Evolutionary conservation across 2,888 invertebrate genomes (phyloP).

Genomic region (Zaprionus obscuricornis): DNA sequence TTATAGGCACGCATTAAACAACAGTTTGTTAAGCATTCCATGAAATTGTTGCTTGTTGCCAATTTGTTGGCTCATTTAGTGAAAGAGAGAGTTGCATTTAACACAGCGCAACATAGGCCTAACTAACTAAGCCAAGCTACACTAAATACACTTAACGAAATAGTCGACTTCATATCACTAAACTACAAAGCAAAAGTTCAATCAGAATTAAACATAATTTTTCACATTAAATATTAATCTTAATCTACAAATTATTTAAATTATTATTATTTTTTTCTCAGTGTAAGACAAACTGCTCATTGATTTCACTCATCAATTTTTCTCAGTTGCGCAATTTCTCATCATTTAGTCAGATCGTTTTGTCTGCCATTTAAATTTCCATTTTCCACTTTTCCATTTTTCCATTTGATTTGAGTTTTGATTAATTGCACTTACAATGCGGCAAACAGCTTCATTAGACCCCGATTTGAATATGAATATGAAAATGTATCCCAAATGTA

Average conservation of each 20-base stretch:
- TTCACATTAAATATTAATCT: too few relatives aligned
- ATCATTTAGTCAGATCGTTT: slow-evolving; percentile 42
- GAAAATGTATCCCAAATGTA: slow-evolving; percentile 52
- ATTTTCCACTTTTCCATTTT: slow-evolving; percentile 53
- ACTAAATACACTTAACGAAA: slow-evolving; percentile 1
- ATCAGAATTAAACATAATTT: too few relatives aligned
- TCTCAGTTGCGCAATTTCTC: slow-evolving; percentile 19
- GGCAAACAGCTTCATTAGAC: slow-evolving; percentile 69
- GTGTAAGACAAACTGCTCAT: too few relatives aligned
- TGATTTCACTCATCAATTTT: slow-evolving; percentile 44
- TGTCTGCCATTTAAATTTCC: slow-evolving; percentile 73
- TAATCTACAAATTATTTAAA: too few relatives aligned
- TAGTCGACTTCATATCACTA: too few relatives aligned
- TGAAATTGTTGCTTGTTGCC: slow-evolving; percentile 66
- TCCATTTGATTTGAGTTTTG: slow-evolving; percentile 68
- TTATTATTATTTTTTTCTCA: too few relatives aligned
- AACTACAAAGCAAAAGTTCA: too few relatives aligned
- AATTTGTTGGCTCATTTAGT: slow-evolving; percentile 61
- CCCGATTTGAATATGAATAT: slow-evolving; percentile 11
- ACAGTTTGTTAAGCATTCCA: slow-evolving; percentile 64
- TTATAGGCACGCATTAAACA: slow-evolving; percentile 69
- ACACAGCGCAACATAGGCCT: background rate
- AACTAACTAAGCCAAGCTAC: slow-evolving; percentile 43
- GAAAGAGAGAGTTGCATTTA: slow-evolving; percentile 72
- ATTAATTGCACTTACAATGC: slow-evolving; percentile 65